Evolutionary conservation across 2,113 vertebrate species (phyloP).

Genomic region (Percina caprodes): DNA sequence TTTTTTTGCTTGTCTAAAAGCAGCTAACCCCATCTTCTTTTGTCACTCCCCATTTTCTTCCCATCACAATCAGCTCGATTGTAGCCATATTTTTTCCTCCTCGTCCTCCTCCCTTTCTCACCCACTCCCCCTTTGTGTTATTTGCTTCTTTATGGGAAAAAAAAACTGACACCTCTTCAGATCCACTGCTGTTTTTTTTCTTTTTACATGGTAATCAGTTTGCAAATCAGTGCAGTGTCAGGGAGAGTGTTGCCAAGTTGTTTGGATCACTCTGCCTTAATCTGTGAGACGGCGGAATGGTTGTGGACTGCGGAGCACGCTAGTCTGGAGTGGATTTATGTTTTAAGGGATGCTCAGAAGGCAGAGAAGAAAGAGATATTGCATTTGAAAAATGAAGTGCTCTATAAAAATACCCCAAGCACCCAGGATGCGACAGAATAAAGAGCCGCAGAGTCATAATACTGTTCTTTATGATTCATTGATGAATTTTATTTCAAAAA

Average conservation of each 20-base stretch:
- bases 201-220: conserved; percentile 78
- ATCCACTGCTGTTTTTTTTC: conserved; percentile 51
- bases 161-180: conserved; percentile 53
- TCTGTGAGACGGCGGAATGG: conserved; percentile 70
- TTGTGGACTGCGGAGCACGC: conserved; percentile 65
- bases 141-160: conserved; percentile 26
- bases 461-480: conserved; percentile 54
- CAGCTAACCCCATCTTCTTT: conserved; percentile 38
- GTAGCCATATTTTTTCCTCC: conserved; percentile 7
- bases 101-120: not conserved
- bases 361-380: conserved; percentile 71
- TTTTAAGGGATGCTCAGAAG: conserved; percentile 71
- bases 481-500: conserved; percentile 56
- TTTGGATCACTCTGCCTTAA: conserved; percentile 81
- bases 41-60: conserved; percentile 37
- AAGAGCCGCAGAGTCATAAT: conserved; percentile 57
- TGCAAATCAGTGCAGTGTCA: conserved; percentile 82
- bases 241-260: conserved; percentile 75
- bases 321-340: conserved; percentile 79
- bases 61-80: conserved; percentile 62
- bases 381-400: conserved; percentile 73
- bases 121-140: conserved; percentile 17
- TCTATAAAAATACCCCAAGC: conserved; percentile 66
- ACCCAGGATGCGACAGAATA: conserved; percentile 55
- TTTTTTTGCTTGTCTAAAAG: conserved; percentile 27